A percentile compares a stretch with the other conserved stretches of the same genome.
These are phyloP conservation scores for Coryphaenoides rupestris DNA, from an alignment of 2,113 vertebrate species.

Conservation along the genomic window DNA sequence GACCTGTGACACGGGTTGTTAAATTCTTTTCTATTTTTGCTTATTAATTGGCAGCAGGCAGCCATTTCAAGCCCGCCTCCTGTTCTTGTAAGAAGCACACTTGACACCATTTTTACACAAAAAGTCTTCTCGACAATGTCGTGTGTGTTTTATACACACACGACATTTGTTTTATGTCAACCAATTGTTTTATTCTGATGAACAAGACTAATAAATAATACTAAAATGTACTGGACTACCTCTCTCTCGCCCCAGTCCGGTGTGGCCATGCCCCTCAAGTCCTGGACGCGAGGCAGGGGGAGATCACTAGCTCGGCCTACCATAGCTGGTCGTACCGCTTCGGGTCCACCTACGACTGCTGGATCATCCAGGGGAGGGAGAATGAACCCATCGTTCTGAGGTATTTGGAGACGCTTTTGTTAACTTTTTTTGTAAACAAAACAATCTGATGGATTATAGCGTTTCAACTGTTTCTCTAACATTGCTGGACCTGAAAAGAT, in stretches of 20 bases:
- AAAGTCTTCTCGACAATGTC: no score
- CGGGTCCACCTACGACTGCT: conserved; percentile 61
- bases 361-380: conserved; percentile 63
- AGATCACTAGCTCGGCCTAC: conserved; percentile 64
- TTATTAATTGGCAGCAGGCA: conserved; percentile 44
- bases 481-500: no score
- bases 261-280: conserved; percentile 62
- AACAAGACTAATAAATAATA: no score
- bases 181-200: no score
- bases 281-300: conserved; percentile 57
- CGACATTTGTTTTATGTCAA: no score
- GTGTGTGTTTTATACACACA: no score
- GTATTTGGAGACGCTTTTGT: conserved; percentile 41
- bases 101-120: no score
- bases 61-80: conserved; percentile 46
- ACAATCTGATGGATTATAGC: no score
- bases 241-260: conserved; percentile 51
- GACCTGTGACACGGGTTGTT: neutral
- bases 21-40: conserved; percentile 13
- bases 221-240: neutral
- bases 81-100: conserved; percentile 55
- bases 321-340: conserved; percentile 61
- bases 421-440: neutral
- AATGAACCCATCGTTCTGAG: conserved; percentile 69
- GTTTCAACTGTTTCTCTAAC: no score